Base-by-base conservation (phyloP, 2,888 invertebrate genomes). In the Lycophotia porphyrea region DNA sequence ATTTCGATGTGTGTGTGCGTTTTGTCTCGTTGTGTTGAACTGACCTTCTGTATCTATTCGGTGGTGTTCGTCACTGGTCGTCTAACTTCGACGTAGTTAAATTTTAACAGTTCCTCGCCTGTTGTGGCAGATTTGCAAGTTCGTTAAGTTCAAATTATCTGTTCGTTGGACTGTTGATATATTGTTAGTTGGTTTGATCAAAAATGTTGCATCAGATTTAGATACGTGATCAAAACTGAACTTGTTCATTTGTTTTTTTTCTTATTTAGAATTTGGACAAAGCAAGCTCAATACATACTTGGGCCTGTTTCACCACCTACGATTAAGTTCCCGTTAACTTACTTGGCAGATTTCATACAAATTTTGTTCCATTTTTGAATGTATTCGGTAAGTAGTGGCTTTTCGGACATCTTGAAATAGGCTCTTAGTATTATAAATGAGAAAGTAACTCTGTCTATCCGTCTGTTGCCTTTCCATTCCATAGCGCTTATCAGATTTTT, bases 51-150 rank as follows among this genome's bases (percentile, higher is more conserved):
- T 15, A 15, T 13, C 11, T 44, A 15, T 42, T 63, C 24, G 18
- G 34, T 52, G 34, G 15, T 34, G 5, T 13, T 66, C 68, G 55
- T 80, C 49, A 27, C 27, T 71, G 52, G 47, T 67, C 76, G 71
- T 73, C 42, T 55, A 84, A 86, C 84, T 81, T 85, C 60, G 39
- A 7, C 64, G 31, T 71, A 63, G 73, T 80, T 78, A 73, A 72
- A 82, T 80, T 84, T 86, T 81, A 84, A 78, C 81, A 61, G 74
- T 71, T 75, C 52, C 52, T 49, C 67, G 84, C 76, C 71, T 52
- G 70, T 60, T 78, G 71, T 80, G 60, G 42, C 27, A 74, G 63
- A 78, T 82, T 75, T 72, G 70, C 71, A 68, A 83, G 70, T 83
- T 78, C 52, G 72, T 52, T 63, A 63, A 69, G 78, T 73, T 78